Evolutionary conservation across 2,797 vertebrate genomes (phyloP).

Genomic region (Diplodus puntazzo): DNA sequence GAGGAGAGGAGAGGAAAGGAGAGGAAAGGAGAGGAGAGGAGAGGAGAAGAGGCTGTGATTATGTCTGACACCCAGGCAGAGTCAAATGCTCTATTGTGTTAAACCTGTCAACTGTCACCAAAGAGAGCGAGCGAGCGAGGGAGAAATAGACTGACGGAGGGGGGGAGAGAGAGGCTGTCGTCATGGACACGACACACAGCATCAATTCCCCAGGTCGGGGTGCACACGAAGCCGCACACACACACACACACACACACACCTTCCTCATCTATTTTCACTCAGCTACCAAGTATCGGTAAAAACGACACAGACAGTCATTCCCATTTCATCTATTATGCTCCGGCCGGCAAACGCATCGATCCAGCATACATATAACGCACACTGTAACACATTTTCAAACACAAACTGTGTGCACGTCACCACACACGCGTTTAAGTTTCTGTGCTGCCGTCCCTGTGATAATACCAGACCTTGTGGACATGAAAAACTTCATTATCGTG

Average conservation of each 20-base stretch:
- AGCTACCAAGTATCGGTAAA: slow-evolving; percentile 33
- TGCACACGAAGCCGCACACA: slow-evolving; percentile 24
- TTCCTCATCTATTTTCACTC: slow-evolving; percentile 27
- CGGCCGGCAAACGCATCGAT: slow-evolving; percentile 46
- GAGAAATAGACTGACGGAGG: slow-evolving; percentile 41
- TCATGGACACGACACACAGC: slow-evolving; percentile 74
- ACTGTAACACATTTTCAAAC: background rate
- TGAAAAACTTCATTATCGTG: slow-evolving; percentile 63
- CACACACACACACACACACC: background rate
- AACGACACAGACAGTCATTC: slow-evolving; percentile 37
- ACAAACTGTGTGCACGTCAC: background rate
- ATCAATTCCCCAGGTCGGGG: slow-evolving; percentile 59
- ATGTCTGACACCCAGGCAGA: slow-evolving; percentile 50
- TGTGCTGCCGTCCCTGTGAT: slow-evolving; percentile 32
- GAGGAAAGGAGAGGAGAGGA: background rate
- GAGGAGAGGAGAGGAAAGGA: background rate
- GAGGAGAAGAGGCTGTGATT: slow-evolving; percentile 38
- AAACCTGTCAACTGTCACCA: slow-evolving; percentile 74
- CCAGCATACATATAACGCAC: slow-evolving; percentile 1
- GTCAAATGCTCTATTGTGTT: slow-evolving; percentile 69
- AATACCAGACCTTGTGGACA: slow-evolving; percentile 50
- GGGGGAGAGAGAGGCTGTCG: slow-evolving; percentile 47
- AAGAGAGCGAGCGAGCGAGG: slow-evolving; percentile 48
- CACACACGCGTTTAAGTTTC: slow-evolving; percentile 28
- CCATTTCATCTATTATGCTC: slow-evolving; percentile 49